Percentiles rank a stretch among this genome's conserved stretches.
These are phyloP conservation scores for Pseudochirops cupreus DNA, from an alignment of 2,797 vertebrate species.

Conservation along the genomic window DNA sequence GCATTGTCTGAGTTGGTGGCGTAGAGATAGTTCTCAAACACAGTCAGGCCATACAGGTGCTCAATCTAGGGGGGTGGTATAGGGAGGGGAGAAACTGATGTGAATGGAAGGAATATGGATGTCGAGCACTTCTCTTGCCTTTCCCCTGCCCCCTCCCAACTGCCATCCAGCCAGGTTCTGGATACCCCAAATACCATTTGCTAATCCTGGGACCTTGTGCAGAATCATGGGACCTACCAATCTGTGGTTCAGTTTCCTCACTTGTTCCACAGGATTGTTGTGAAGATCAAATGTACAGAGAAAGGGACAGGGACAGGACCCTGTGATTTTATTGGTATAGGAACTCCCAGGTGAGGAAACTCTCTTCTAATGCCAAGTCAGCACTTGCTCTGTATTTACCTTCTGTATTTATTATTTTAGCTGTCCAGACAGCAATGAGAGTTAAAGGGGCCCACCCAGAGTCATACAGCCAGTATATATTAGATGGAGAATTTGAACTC, in stretches of 20 bases:
- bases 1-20: constrained; percentile 98
- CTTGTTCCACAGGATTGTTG: background rate
- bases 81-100: background rate
- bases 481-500: background rate
- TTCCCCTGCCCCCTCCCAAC: rapidly evolving
- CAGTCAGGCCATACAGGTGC: constrained; percentile 95
- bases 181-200: background rate
- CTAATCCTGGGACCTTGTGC: constrained; percentile 8
- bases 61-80: constrained; percentile 90
- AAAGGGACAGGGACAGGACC: constrained; percentile 8
- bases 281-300: constrained; percentile 15
- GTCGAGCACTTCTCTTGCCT: background rate
- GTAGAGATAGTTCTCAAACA: constrained; percentile 98
- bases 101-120: background rate
- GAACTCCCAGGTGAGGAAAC: background rate
- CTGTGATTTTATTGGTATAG: background rate
- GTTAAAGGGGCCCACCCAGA: background rate
- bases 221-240: constrained; percentile 37
- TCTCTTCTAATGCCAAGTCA: background rate
- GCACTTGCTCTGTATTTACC: background rate
- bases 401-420: background rate
- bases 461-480: background rate
- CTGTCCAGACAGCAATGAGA: background rate
- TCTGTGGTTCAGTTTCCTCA: constrained; percentile 12
- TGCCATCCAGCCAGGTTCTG: background rate